Evolutionary conservation across 2,888 invertebrate genomes (phyloP).

Genomic region (Diarsia brunnea): DNA sequence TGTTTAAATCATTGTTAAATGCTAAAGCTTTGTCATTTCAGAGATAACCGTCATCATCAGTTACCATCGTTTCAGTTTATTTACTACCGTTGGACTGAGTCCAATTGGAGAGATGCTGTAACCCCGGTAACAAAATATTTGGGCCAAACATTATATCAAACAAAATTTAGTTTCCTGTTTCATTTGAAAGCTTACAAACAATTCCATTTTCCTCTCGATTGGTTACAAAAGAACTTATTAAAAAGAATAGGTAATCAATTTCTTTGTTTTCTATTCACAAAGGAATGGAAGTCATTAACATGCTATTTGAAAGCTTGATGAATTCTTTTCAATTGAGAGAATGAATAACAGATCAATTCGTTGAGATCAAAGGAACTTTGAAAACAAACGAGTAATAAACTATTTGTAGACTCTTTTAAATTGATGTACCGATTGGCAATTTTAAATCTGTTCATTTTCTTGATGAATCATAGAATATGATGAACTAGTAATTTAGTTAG

Average conservation of each 20-base stretch:
- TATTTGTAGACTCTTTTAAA: background rate
- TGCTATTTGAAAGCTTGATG: constrained; percentile 17
- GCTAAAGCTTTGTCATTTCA: constrained; percentile 20
- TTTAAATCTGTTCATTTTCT: background rate
- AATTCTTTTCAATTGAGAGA: constrained; percentile 13
- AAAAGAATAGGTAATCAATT: constrained; percentile 36
- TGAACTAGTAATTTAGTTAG: background rate
- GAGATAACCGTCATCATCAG: constrained; percentile 17
- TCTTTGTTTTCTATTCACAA: constrained; percentile 46
- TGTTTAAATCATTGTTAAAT: constrained; percentile 27
- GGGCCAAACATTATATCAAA: constrained; percentile 11
- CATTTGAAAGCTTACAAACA: constrained; percentile 20
- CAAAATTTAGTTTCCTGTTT: background rate
- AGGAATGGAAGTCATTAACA: constrained; percentile 39
- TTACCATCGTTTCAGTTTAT: constrained; percentile 24
- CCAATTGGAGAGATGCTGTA: constrained; percentile 31
- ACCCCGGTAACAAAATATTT: constrained; percentile 36
- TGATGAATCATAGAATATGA: background rate
- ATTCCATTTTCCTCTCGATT: constrained; percentile 18
- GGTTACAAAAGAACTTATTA: constrained; percentile 24
- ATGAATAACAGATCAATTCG: constrained; percentile 17
- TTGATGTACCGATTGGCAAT: background rate
- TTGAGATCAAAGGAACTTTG: constrained; percentile 11
- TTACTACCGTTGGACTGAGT: constrained; percentile 39
- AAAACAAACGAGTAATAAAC: constrained; percentile 12